phyloP scores from a whole-genome alignment of 2,797 vertebrate species.

The Acipenser oxyrinchus region DNA sequence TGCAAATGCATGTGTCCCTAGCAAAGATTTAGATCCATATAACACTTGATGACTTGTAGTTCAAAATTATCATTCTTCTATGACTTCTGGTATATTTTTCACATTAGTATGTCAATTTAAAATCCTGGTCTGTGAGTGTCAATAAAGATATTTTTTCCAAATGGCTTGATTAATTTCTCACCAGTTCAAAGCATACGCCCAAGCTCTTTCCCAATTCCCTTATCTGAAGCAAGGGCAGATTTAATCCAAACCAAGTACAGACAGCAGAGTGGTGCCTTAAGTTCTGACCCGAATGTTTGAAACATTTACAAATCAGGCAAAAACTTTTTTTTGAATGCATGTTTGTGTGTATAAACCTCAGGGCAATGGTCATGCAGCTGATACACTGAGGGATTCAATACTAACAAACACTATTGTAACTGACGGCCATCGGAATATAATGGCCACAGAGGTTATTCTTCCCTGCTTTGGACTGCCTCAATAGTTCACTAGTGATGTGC shows the following conservation, averaged over 20 bases:
- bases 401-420: neutral
- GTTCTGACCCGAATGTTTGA: slow-evolving; percentile 9
- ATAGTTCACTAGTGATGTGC: slow-evolving; percentile 43
- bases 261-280: neutral
- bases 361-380: slow-evolving; percentile 1
- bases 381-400: slow-evolving; percentile 8
- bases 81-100: too few relatives aligned
- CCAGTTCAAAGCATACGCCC: neutral
- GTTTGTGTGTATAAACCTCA: neutral
- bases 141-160: slow-evolving; percentile 20
- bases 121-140: too few relatives aligned
- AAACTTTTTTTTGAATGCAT: neutral
- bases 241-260: neutral
- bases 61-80: too few relatives aligned
- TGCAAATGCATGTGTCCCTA: too few relatives aligned
- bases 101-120: too few relatives aligned
- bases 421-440: slow-evolving; percentile 4
- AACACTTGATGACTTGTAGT: too few relatives aligned
- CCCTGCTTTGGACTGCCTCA: slow-evolving; percentile 35
- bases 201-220: slow-evolving; percentile 4
- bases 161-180: too few relatives aligned
- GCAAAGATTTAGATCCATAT: too few relatives aligned
- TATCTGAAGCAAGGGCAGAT: slow-evolving; percentile 7
- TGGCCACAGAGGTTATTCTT: slow-evolving; percentile 22
- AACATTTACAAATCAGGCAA: slow-evolving; percentile 6